Base-by-base conservation (phyloP, 2,113 vertebrate species). In the Zeus faber region DNA sequence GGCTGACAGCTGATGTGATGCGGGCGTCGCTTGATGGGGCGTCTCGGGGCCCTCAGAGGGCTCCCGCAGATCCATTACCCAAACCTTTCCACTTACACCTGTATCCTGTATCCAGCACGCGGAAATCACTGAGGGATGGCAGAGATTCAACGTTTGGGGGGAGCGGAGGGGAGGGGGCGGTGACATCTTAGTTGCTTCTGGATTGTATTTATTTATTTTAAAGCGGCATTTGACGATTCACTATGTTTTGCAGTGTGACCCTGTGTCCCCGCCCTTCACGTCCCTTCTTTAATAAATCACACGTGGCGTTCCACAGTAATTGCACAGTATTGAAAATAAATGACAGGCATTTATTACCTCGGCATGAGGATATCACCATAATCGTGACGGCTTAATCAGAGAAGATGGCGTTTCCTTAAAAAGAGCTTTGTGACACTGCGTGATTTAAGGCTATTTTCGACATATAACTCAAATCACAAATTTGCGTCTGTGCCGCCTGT, bases 71-170 rank as follows among this genome's bases (percentile, higher is more conserved):
- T 79, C 71, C 61, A 40, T 73, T 64, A 65, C 31, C 50, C 70
- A 69, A 79, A 73, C 79, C 76, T 67, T 29, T 46, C 55, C 26
- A 23, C 53, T 68, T 72, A 77, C 76, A 70, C 75, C 71, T 49
- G 1, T 27, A 13, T 49, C 66, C 27, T 68, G 62, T 75, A 63
- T 2, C 31, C 31, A 10, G 13, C 73, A 43, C 65, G 58, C 62
- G 58, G 72, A 74, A 72, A 80, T 79, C 76, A 70, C 67, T 62
- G 51, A 65, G 58, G 57, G 48, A 49, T 60, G 66, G 62, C 74
- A 65, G 31, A 26, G 35, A 22, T 54, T 62, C 35, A 49, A 66
- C 67, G 54, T 45, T 27, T 2, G 45, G 49, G 17, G 54, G 62
- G 72, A 80, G 79, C 77, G 74, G 67, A 50, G 64, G 75, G n/a